These are phyloP conservation scores for Muntiacus muntjak DNA, from an alignment of 2,113 vertebrate species.

Conservation along the genomic window DNA sequence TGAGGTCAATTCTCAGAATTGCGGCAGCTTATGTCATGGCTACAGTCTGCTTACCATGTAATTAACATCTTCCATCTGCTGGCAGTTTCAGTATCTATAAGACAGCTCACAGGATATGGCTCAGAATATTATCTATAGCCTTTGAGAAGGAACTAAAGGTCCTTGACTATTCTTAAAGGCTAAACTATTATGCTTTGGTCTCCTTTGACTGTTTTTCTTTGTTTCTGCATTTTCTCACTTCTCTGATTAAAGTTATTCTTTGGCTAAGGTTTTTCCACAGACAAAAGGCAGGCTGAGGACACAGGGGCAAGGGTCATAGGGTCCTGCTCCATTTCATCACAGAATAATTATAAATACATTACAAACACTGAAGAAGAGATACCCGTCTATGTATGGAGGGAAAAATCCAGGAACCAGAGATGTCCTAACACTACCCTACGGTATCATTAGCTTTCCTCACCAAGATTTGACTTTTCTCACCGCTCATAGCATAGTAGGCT, in stretches of 20 bases:
- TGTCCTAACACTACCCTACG: neutral
- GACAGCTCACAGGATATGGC: neutral
- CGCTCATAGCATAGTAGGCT: neutral
- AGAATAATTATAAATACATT: neutral
- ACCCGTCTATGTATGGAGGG: neutral
- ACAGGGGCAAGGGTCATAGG: neutral
- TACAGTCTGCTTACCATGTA: neutral
- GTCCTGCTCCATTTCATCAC: neutral
- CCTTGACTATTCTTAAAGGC: neutral
- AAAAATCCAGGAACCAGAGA: neutral
- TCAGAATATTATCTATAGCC: neutral
- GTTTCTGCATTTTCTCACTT: neutral
- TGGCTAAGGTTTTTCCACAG: neutral
- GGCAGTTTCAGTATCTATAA: neutral
- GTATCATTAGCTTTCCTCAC: neutral
- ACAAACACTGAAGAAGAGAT: neutral
- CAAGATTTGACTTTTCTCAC: neutral
- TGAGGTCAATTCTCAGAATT: neutral
- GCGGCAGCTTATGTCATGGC: neutral
- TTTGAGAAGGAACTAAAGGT: neutral
- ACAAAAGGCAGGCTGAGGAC: neutral
- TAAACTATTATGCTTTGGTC: neutral
- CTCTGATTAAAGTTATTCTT: neutral
- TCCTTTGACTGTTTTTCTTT: neutral
- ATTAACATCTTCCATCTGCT: neutral